A percentile compares a stretch with the other conserved stretches of the same genome.
Conservation (phyloP, 2,113 vertebrate species). For the Leptobrachium ailaonicum region DNA sequence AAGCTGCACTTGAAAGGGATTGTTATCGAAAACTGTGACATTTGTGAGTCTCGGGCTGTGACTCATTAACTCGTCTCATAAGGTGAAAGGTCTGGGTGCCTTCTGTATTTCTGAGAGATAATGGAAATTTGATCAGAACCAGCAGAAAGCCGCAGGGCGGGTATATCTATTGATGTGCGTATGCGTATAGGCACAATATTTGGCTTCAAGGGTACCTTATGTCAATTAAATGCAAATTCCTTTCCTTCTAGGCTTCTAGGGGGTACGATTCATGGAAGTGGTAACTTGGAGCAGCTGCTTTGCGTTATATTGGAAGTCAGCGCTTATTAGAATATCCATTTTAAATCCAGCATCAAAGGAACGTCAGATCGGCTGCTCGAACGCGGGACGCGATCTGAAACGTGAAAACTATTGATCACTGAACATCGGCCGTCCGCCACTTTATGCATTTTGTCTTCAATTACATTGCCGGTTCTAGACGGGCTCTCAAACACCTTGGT, state of each 20-base stretch:
- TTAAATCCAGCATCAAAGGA: slow-evolving; percentile 38
- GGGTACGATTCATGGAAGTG: slow-evolving; percentile 38
- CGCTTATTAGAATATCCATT: slow-evolving; percentile 32
- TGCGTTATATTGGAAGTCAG: slow-evolving; percentile 18
- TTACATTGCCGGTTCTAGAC: slow-evolving; percentile 10
- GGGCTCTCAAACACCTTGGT: slow-evolving; percentile 2
- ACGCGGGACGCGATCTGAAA: not conserved
- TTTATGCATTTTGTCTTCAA: not conserved
- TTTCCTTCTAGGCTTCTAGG: slow-evolving; percentile 8
- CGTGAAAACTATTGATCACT: slow-evolving; percentile 7
- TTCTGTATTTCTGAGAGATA: slow-evolving; percentile 38
- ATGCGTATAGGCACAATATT: not conserved
- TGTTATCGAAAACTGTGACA: slow-evolving; percentile 26
- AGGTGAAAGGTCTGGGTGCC: slow-evolving; percentile 33
- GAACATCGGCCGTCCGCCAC: not conserved
- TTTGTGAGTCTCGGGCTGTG: slow-evolving; percentile 24
- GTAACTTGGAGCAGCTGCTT: slow-evolving; percentile 26
- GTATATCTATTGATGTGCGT: slow-evolving; percentile 32
- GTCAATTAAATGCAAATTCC: slow-evolving; percentile 40
- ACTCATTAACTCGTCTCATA: slow-evolving; percentile 13
- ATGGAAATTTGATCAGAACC: slow-evolving; percentile 41
- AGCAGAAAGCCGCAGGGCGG: slow-evolving; percentile 11
- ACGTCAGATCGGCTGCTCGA: not conserved
- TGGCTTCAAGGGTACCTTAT: slow-evolving; percentile 27
- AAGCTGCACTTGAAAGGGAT: slow-evolving; percentile 33